phyloP scores from a whole-genome alignment of 2,113 vertebrate species.

The Coreoperca whiteheadi region DNA sequence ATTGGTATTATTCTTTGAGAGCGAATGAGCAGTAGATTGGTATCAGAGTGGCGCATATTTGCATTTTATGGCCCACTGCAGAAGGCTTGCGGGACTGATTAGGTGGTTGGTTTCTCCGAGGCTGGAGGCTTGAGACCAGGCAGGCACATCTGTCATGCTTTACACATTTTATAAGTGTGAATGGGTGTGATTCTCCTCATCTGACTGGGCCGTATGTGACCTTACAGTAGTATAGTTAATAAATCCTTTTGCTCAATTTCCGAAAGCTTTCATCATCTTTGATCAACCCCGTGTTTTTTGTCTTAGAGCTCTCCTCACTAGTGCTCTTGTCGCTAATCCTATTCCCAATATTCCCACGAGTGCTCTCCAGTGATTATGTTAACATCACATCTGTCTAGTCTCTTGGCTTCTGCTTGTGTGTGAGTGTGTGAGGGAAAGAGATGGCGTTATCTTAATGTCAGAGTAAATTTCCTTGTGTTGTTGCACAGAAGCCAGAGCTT shows the following conservation, averaged over 20 bases:
- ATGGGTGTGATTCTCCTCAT: constrained; percentile 5
- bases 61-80: constrained; percentile 87
- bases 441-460: constrained; percentile 61
- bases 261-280: constrained; percentile 35
- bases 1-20: constrained; percentile 81
- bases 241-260: constrained; percentile 1
- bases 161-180: background rate
- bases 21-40: constrained; percentile 75
- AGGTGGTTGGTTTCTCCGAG: constrained; percentile 64
- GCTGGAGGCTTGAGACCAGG: constrained; percentile 13
- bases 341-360: constrained; percentile 58
- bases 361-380: constrained; percentile 51
- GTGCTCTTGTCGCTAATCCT: constrained; percentile 47
- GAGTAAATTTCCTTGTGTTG: constrained; percentile 53
- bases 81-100: constrained; percentile 80
- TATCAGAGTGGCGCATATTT: constrained; percentile 81
- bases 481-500: constrained; percentile 67
- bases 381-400: constrained; percentile 61
- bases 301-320: constrained; percentile 22
- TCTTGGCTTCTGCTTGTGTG: background rate
- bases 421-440: background rate
- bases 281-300: constrained; percentile 27
- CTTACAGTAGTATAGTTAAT: background rate
- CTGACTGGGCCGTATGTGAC: background rate
- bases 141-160: constrained; percentile 58